A percentile compares a stretch with the other conserved stretches of the same genome.
These are phyloP conservation scores for Acleris literana DNA, from an alignment of 2,888 invertebrate species.

Conservation along the genomic window DNA sequence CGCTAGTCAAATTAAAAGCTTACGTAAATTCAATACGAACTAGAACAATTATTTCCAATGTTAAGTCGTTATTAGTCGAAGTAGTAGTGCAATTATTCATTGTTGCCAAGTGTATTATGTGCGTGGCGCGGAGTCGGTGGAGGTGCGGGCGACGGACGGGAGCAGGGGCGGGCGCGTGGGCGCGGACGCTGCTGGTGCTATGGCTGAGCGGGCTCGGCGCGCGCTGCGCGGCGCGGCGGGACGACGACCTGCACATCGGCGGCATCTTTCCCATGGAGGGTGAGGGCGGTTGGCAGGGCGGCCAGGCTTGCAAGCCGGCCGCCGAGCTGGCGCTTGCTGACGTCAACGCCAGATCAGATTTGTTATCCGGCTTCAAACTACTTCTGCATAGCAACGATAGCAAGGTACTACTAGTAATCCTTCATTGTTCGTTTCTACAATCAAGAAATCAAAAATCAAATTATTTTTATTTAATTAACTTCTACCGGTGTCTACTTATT, in stretches of 20 bases:
- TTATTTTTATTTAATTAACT: too few relatives aligned
- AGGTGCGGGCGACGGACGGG: conserved; percentile 42
- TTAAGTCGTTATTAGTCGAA: conserved; percentile 75
- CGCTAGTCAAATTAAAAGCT: conserved; percentile 80
- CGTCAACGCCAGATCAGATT: conserved; percentile 94
- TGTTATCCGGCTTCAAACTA: conserved; percentile 95
- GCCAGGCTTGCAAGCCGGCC: conserved; percentile 99
- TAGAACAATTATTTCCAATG: conserved; percentile 71
- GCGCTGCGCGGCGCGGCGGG: conserved; percentile 75
- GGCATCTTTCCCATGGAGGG: conserved; percentile 99
- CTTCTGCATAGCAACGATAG: conserved; percentile 97
- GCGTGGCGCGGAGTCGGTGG: conserved; percentile 52
- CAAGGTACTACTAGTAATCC: conserved; percentile 86
- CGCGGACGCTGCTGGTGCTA: conserved; percentile 61
- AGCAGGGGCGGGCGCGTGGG: conserved; percentile 43
- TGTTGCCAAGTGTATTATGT: conserved; percentile 74
- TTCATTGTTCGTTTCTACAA: neutral
- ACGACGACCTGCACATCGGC: conserved; percentile 95
- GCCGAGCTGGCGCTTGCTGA: conserved; percentile 98
- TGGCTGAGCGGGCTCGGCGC: conserved; percentile 64
- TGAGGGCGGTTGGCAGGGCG: conserved; percentile 99
- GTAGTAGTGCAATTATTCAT: conserved; percentile 79
- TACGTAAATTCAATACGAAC: conserved; percentile 70
- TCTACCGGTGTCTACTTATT: too few relatives aligned
- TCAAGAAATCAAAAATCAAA: too few relatives aligned